phyloP scores from a whole-genome alignment of 2,888 invertebrate genomes.

The Lepidonotus clava region DNA sequence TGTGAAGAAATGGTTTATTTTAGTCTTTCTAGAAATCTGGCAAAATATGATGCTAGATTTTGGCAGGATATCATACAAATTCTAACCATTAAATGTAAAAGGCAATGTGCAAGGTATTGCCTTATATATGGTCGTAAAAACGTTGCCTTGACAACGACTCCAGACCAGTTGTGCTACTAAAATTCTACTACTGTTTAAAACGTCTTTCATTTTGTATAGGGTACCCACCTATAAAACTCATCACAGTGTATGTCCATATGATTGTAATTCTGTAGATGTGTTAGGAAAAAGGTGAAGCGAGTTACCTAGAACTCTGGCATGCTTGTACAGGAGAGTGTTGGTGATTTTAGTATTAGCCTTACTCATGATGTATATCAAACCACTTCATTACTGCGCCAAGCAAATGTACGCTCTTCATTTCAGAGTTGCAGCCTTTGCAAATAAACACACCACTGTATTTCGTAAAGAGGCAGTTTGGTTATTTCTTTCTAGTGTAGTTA shows the following conservation, averaged over 20 bases:
- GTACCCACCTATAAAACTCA: neutral
- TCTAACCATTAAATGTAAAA: too few species aligned
- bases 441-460: constrained; percentile 39
- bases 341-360: constrained; percentile 17
- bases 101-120: neutral
- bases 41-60: too few species aligned
- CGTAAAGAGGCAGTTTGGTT: neutral
- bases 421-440: constrained; percentile 40
- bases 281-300: neutral
- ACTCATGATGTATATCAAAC: constrained; percentile 5
- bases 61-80: too few species aligned
- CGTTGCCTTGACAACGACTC: constrained; percentile 11
- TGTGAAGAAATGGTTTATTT: too few species aligned
- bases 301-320: neutral
- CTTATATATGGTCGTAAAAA: neutral
- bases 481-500: too few species aligned
- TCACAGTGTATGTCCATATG: neutral
- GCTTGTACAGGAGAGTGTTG: constrained; percentile 9
- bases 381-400: constrained; percentile 17
- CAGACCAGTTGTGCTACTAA: constrained; percentile 7
- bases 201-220: constrained; percentile 40
- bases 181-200: constrained; percentile 18
- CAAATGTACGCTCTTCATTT: constrained; percentile 42
- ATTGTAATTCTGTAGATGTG: constrained; percentile 5
- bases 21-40: too few species aligned